Evolutionary conservation across 92 coral and sea anemone genomes (phyloP).

Genomic region (Parazoanthus swiftii): DNA sequence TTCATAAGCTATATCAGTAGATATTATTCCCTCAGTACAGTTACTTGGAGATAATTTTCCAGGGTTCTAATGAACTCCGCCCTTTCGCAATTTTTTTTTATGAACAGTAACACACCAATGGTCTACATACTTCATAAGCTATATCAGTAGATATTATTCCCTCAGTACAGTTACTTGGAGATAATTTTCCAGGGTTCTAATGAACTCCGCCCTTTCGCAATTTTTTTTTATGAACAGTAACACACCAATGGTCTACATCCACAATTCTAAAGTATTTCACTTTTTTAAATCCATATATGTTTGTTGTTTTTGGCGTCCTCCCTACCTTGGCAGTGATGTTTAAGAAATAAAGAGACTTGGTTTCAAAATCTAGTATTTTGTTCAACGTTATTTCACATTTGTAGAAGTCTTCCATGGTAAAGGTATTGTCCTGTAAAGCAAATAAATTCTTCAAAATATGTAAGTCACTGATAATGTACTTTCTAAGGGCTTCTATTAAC

Average conservation of each 20-base stretch:
- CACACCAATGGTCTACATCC: neutral
- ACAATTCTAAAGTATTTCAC: neutral
- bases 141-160: neutral
- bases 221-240: neutral
- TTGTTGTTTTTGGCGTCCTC: neutral
- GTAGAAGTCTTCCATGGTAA: slow-evolving; percentile 53
- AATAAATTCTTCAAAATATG: neutral
- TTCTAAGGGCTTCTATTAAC: neutral
- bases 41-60: too few relatives aligned
- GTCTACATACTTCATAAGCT: neutral
- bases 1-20: neutral
- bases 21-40: too few relatives aligned
- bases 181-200: too few relatives aligned
- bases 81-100: neutral
- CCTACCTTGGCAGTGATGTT: slow-evolving; percentile 56
- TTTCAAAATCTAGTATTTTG: slow-evolving; percentile 46
- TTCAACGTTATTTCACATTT: slow-evolving; percentile 47
- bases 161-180: too few relatives aligned
- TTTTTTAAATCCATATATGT: too few relatives aligned
- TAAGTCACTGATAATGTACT: neutral
- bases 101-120: neutral
- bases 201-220: neutral
- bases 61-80: neutral
- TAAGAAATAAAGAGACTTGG: slow-evolving; percentile 36
- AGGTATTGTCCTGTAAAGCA: slow-evolving; percentile 45